Evolutionary conservation across 1,140 invertebrate species (phyloP).

Genomic region (Coenobita brevimanus): DNA sequence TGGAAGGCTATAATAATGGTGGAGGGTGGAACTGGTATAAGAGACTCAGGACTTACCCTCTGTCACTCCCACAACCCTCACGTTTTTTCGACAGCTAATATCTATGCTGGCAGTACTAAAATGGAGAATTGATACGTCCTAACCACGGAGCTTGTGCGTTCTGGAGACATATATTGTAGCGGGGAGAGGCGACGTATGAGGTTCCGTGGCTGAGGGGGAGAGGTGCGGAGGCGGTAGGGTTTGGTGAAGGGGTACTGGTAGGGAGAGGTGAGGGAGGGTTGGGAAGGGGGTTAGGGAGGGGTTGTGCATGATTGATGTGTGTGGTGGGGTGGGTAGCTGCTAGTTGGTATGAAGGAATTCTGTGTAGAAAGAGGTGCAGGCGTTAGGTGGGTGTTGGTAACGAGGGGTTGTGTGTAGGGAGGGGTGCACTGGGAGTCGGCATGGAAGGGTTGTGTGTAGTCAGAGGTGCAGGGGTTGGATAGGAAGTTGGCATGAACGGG

Average conservation of each 20-base stretch:
- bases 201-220: not conserved
- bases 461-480: too few relatives aligned
- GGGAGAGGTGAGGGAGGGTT: not conserved
- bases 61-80: constrained; percentile 34
- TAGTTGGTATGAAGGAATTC: too few relatives aligned
- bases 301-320: constrained; percentile 18
- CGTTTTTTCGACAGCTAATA: constrained; percentile 48
- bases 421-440: too few relatives aligned
- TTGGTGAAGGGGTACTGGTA: not conserved
- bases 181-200: constrained; percentile 16
- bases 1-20: not conserved
- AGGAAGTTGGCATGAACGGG: too few relatives aligned
- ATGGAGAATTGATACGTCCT: constrained; percentile 61
- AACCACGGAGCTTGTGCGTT: constrained; percentile 46
- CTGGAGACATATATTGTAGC: constrained; percentile 46
- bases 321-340: constrained; percentile 2
- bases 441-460: too few relatives aligned
- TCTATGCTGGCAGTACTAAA: constrained; percentile 59
- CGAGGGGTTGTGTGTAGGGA: too few relatives aligned
- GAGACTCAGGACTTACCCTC: not conserved
- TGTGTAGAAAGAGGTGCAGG: too few relatives aligned
- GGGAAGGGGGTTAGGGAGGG: not conserved
- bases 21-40: not conserved
- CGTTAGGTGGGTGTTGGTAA: too few relatives aligned
- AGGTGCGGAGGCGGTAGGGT: not conserved